Conservation (phyloP, 2,113 vertebrate genomes). For the Melanerpes aurifrons region DNA sequence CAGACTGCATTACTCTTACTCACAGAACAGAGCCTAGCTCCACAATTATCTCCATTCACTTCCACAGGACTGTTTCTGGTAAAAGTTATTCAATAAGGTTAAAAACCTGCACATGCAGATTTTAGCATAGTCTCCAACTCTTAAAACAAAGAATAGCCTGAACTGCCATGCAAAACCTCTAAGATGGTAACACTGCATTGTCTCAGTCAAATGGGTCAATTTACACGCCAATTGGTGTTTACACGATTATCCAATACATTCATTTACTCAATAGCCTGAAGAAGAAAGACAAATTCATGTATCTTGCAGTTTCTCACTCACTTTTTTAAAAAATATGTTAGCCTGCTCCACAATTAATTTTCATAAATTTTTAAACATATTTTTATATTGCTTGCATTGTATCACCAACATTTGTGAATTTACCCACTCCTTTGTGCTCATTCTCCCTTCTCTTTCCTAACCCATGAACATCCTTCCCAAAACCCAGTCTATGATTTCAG, state of each 20-base stretch:
- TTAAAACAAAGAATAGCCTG: not conserved
- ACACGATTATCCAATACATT: not conserved
- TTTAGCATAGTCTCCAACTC: not conserved
- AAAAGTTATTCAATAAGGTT: not conserved
- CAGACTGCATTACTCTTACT: not conserved
- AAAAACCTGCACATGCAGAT: not conserved
- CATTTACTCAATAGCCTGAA: not conserved
- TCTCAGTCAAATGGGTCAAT: not conserved
- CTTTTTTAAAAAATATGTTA: not conserved
- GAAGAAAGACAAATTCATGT: not conserved
- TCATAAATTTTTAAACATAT: not conserved
- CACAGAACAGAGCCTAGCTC: rapidly evolving
- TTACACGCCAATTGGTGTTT: not conserved
- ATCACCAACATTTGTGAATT: not conserved
- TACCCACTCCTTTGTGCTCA: not conserved
- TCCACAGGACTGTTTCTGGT: not conserved
- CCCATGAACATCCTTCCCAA: not conserved
- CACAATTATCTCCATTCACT: not conserved
- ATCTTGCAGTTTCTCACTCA: not conserved
- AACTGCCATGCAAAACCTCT: not conserved
- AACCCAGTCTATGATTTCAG: not conserved
- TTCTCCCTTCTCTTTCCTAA: not conserved
- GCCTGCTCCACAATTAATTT: not conserved
- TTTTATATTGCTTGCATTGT: not conserved
- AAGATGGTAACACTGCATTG: not conserved